phyloP scores from a whole-genome alignment of 2,888 invertebrate species.

The Hydriomena furcata region DNA sequence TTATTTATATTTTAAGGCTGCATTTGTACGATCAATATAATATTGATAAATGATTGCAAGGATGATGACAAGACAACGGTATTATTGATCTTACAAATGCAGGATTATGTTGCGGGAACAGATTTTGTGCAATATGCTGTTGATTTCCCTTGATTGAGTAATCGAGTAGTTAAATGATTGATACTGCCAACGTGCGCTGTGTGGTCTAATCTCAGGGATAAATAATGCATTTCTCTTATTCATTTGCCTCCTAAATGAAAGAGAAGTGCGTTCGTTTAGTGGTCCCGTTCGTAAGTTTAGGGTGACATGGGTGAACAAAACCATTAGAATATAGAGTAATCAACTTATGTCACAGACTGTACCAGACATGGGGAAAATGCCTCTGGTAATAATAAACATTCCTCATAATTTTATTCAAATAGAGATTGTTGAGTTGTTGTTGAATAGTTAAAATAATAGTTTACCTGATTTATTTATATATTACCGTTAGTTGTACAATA shows the following conservation, averaged over 20 bases:
- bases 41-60: neutral
- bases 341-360: neutral
- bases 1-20: constrained; percentile 36
- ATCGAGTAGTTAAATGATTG: too few species aligned
- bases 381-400: constrained; percentile 47
- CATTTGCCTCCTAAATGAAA: too few species aligned
- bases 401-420: constrained; percentile 47
- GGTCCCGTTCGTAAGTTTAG: too few species aligned
- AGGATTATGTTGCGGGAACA: constrained; percentile 30
- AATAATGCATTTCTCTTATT: too few species aligned
- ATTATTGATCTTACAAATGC: constrained; percentile 1
- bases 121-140: constrained; percentile 37
- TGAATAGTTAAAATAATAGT: constrained; percentile 52
- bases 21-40: constrained; percentile 19
- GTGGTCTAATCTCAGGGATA: too few species aligned
- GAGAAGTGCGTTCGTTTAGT: too few species aligned
- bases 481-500: constrained; percentile 49
- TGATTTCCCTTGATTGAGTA: neutral
- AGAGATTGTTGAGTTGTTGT: constrained; percentile 44
- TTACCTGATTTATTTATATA: constrained; percentile 12
- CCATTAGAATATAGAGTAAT: neutral
- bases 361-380: constrained; percentile 13
- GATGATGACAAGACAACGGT: neutral
- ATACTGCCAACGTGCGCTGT: neutral
- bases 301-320: too few species aligned